Evolutionary conservation across 2,797 vertebrate genomes (phyloP).

Genomic region (Anguilla anguilla): DNA sequence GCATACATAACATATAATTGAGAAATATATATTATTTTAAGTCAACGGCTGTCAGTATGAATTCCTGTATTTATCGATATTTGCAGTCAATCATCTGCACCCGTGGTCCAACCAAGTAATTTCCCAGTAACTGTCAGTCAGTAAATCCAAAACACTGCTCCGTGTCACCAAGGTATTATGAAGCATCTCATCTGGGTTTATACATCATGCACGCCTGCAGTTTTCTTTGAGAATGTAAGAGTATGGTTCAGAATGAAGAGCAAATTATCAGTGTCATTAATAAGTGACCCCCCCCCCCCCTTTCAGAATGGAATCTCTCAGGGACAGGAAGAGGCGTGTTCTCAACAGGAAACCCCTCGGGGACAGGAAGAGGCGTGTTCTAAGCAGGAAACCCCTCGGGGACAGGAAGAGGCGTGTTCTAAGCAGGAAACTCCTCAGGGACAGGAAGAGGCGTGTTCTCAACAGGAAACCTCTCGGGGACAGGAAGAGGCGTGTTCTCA

Average conservation of each 20-base stretch:
- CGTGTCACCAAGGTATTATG: background rate
- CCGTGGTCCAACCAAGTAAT: background rate
- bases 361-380: too few relatives aligned
- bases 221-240: background rate
- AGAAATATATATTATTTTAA: background rate
- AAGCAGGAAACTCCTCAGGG: too few relatives aligned
- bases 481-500: constrained; percentile 64
- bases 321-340: background rate
- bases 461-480: accelerated
- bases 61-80: background rate
- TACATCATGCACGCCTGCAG: background rate
- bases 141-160: background rate
- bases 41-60: background rate
- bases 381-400: too few relatives aligned
- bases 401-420: too few relatives aligned
- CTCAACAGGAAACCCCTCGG: constrained; percentile 84
- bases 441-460: too few relatives aligned
- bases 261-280: background rate
- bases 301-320: background rate
- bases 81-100: background rate
- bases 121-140: background rate
- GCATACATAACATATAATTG: background rate
- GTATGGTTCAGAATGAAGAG: background rate
- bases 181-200: background rate
- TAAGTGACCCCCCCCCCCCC: background rate